phyloP scores from a whole-genome alignment of 2,888 invertebrate species.

The Cataglyphis livida region DNA sequence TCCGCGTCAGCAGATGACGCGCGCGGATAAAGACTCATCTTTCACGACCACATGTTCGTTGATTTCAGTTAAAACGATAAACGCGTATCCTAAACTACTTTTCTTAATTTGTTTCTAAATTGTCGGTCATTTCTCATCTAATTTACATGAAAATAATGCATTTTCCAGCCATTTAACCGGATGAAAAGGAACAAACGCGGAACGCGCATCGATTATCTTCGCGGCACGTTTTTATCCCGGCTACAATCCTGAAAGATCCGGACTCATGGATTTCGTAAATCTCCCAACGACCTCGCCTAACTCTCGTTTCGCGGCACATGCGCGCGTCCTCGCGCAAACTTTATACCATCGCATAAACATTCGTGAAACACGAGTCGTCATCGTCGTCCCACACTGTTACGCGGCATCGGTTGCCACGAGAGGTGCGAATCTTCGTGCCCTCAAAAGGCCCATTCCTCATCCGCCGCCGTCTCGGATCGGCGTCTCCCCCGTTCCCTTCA shows the following conservation, averaged over 20 bases:
- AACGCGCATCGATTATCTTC: slow-evolving; percentile 8
- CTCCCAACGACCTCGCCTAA: slow-evolving; percentile 30
- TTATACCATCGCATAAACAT: slow-evolving; percentile 37
- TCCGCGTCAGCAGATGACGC: not conserved
- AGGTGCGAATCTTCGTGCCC: slow-evolving; percentile 63
- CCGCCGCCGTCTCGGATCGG: slow-evolving; percentile 32
- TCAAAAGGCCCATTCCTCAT: slow-evolving; percentile 59
- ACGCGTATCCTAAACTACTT: not conserved
- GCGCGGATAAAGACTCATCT: not conserved
- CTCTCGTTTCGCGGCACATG: not conserved
- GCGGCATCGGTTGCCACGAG: slow-evolving; percentile 37
- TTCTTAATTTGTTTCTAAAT: not conserved
- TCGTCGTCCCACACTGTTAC: slow-evolving; percentile 43
- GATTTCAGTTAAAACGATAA: not conserved
- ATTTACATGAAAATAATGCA: not conserved
- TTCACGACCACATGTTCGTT: not conserved
- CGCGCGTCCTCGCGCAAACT: slow-evolving; percentile 6
- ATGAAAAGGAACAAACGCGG: not conserved
- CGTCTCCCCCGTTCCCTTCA: slow-evolving; percentile 30
- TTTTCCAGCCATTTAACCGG: not conserved
- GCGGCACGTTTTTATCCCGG: not conserved
- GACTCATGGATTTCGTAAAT: slow-evolving; percentile 40
- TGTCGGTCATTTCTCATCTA: not conserved
- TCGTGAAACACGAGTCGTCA: slow-evolving; percentile 10
- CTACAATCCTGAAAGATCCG: not conserved